Percentiles rank a stretch among this genome's conserved stretches.
Evolutionary conservation across 2,888 invertebrate species (phyloP).

Genomic region (Cryptosula pallasiana): DNA sequence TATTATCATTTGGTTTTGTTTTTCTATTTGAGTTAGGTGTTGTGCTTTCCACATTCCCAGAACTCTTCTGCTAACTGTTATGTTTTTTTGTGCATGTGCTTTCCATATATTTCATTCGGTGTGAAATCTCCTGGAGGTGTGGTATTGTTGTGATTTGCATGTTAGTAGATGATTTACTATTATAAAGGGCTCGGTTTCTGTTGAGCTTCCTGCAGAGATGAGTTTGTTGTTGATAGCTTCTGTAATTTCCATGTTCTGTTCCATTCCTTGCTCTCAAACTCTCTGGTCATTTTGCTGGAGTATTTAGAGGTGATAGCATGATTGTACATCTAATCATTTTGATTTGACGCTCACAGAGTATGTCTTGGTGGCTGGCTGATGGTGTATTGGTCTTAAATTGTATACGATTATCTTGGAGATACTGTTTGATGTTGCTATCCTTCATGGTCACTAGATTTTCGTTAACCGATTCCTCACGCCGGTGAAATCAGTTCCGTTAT

Average conservation of each 20-base stretch:
- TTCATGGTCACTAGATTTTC: neutral
- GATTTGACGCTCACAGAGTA: neutral
- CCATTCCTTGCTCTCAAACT: neutral
- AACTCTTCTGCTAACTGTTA: neutral
- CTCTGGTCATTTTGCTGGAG: neutral
- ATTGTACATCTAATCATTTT: neutral
- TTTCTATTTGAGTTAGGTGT: neutral
- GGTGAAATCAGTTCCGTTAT: neutral
- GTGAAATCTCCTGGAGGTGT: conserved; percentile 1
- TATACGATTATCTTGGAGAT: neutral
- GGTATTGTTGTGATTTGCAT: neutral
- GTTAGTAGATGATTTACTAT: neutral
- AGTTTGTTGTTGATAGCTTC: neutral
- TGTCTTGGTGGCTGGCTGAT: neutral
- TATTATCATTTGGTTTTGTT: neutral
- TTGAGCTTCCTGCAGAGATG: neutral
- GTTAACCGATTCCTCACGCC: neutral
- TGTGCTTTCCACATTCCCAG: neutral
- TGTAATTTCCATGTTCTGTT: conserved; percentile 7
- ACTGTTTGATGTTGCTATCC: neutral
- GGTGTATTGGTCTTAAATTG: conserved; percentile 6
- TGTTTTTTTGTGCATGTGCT: neutral
- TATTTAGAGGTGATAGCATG: conserved; percentile 3
- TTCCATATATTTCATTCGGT: neutral
- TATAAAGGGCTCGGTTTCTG: neutral